These are phyloP conservation scores for Drosophila busckii DNA, from an alignment of 1,140 invertebrate species.

Conservation along the genomic window DNA sequence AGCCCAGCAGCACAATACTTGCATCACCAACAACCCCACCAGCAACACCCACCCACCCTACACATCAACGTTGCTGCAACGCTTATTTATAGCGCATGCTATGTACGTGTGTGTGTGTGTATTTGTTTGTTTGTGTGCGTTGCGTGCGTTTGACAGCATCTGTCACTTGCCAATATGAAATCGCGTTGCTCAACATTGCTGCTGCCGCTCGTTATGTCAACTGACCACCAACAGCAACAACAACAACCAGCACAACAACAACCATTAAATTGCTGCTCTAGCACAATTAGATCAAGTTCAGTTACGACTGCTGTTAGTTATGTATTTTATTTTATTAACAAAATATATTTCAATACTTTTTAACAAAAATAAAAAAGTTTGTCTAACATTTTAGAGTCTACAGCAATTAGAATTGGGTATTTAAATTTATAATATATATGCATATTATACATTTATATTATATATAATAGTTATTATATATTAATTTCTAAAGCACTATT, in stretches of 20 bases:
- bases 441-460: too few species aligned
- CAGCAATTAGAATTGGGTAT: too few species aligned
- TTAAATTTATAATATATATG: too few species aligned
- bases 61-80: conserved; percentile 14
- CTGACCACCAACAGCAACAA: conserved; percentile 53
- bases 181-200: conserved; percentile 13
- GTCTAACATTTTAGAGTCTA: too few species aligned
- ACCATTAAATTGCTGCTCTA: too few species aligned
- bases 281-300: too few species aligned
- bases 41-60: neutral
- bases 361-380: too few species aligned
- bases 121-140: neutral
- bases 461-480: too few species aligned
- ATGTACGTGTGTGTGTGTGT: neutral
- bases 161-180: conserved; percentile 65
- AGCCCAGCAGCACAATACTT: conserved; percentile 34
- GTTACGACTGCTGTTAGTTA: too few species aligned
- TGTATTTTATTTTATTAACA: too few species aligned
- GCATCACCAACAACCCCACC: neutral
- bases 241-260: conserved; percentile 29
- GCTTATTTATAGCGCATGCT: conserved; percentile 17
- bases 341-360: too few species aligned
- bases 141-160: conserved; percentile 72
- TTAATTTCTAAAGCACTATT: too few species aligned
- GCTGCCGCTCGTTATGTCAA: conserved; percentile 46